Percentiles rank a stretch among this genome's conserved stretches.
These are phyloP conservation scores for Mythimna pallens DNA, from an alignment of 2,888 invertebrate species.

Conservation along the genomic window DNA sequence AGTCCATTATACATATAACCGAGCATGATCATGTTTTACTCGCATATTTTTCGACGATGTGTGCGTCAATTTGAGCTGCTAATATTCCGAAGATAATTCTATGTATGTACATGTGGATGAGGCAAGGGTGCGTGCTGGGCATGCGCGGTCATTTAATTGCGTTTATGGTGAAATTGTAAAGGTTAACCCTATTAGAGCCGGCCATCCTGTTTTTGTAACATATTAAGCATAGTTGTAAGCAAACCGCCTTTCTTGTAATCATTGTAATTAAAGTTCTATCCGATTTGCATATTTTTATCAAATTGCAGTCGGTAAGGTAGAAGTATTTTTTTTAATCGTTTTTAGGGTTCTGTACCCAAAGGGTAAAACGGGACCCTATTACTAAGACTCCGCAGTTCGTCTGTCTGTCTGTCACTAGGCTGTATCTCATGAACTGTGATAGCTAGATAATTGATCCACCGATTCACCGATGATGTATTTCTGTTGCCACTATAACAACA, in stretches of 20 bases:
- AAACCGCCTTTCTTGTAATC: conserved; percentile 73
- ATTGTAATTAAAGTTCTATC: conserved; percentile 65
- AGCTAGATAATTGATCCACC: no score
- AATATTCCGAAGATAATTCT: conserved; percentile 58
- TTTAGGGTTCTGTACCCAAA: neutral
- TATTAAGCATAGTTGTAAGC: conserved; percentile 71
- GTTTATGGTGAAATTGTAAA: conserved; percentile 82
- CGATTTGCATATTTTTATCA: conserved; percentile 67
- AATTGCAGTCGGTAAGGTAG: conserved; percentile 33
- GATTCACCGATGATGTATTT: no score
- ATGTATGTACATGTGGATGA: conserved; percentile 52
- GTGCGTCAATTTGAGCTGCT: conserved; percentile 54
- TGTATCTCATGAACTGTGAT: no score
- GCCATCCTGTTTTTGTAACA: conserved; percentile 73
- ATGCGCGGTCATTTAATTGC: conserved; percentile 79
- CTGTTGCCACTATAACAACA: no score
- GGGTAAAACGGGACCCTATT: no score
- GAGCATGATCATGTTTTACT: conserved; percentile 57
- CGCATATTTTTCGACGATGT: conserved; percentile 58
- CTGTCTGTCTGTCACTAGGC: no score
- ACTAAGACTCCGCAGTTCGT: no score
- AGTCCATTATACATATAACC: conserved; percentile 12
- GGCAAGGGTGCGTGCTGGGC: conserved; percentile 69
- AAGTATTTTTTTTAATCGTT: conserved; percentile 27
- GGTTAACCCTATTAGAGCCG: conserved; percentile 82